Evolutionary conservation across 2,888 invertebrate genomes (phyloP).

Genomic region (Tortricodes alternella): DNA sequence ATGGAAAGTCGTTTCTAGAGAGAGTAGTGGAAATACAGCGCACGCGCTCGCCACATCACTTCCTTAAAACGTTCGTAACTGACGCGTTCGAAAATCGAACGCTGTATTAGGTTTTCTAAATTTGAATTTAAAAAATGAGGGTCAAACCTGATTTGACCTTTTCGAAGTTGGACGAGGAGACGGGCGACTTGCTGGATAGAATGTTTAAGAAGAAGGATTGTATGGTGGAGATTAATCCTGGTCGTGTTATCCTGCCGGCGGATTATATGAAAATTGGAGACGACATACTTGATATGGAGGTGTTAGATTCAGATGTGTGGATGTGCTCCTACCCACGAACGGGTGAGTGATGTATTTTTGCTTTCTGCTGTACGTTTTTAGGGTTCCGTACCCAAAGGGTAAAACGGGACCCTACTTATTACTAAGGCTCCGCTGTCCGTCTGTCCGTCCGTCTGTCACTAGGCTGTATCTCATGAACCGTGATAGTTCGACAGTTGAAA

Average conservation of each 20-base stretch:
- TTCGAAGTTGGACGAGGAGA: conserved; percentile 83
- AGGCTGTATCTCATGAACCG: no score
- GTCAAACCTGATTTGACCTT: conserved; percentile 72
- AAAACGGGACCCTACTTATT: no score
- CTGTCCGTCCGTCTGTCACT: no score
- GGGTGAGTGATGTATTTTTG: conserved; percentile 78
- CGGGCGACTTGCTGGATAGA: conserved; percentile 83
- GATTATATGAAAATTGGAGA: conserved; percentile 86
- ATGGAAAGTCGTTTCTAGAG: conserved; percentile 55
- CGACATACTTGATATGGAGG: conserved; percentile 87
- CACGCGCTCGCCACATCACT: conserved; percentile 57
- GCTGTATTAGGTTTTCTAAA: conserved; percentile 3
- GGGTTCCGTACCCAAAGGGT: no score
- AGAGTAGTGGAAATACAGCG: conserved; percentile 58
- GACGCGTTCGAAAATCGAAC: conserved; percentile 37
- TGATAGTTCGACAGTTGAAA: no score
- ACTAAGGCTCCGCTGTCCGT: no score
- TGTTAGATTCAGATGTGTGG: conserved; percentile 91
- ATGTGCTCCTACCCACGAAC: conserved; percentile 94
- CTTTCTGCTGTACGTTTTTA: no score
- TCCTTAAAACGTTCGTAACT: conserved; percentile 41
- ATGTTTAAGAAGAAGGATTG: conserved; percentile 87
- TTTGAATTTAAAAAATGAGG: conserved; percentile 55
- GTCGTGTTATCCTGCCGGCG: conserved; percentile 86
- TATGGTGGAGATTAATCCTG: conserved; percentile 88